Base-by-base conservation (phyloP, 2,797 vertebrate species). In the Arctocebus calabarensis region DNA sequence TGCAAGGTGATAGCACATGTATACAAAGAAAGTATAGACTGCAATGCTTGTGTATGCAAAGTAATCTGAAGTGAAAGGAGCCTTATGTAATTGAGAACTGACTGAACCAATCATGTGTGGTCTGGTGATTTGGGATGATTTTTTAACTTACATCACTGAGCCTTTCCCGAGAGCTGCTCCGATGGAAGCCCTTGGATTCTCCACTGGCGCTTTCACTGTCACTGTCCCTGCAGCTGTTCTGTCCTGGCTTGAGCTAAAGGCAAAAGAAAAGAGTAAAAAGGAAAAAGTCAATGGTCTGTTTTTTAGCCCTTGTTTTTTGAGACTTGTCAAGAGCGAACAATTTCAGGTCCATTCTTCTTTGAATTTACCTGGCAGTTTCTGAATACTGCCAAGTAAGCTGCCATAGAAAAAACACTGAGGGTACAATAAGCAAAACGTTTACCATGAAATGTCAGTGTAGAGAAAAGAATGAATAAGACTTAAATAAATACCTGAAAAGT, bases 191-290 rank as follows among this genome's bases (percentile, higher is more conserved):
- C 98, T 99, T 99, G 19, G 99, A 99, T 95, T 98, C 99, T 29
- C 99, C 99, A 3, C 99, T 99, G 34, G 98, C 98, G 1, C 99
- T 99, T 94, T 99, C 99, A 1, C 99, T 99, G 98, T 99, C 99
- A 23, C 99, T 99, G 98, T 99, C 99, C 95, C 99, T 99, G 98
- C 99, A 99, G 98, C 99, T 99, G 98, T 99, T 99, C 98, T 99
- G 99, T 34, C 99, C 99, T 0, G 99, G 98, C 97, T 99, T 99
- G 98, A 99, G 98, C 99, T 99, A 98, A 34, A 95, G 2, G 95
- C 0, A 93, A 57, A 95, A 73, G 66, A 96, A 92, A 55, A 91
- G n/a, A 96, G 13, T 11, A 88, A 40, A 7, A 66, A 88, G 71
- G 20, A 97, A 40, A 97, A 78, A 52, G 79, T 97, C 84, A 97